Percentiles rank a stretch among this genome's conserved stretches.
Evolutionary conservation across 2,113 vertebrate species (phyloP).

Genomic region (Hemibagrus wyckioides): DNA sequence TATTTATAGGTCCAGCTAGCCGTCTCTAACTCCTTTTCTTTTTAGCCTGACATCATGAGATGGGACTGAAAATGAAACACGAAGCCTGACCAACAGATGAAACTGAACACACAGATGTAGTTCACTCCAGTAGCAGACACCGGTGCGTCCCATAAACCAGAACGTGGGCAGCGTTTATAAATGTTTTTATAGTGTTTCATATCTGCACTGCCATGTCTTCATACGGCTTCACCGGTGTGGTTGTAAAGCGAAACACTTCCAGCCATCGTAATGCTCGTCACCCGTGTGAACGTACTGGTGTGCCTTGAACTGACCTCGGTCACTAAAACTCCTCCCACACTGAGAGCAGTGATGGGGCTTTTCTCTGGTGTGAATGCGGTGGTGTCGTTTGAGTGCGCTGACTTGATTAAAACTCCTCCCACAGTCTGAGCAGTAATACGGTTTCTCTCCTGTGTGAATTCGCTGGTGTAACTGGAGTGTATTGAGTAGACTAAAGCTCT

Average conservation of each 20-base stretch:
- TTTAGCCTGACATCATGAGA: neutral
- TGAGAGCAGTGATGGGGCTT: neutral
- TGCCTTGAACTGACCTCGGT: neutral
- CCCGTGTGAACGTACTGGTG: neutral
- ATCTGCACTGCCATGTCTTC: neutral
- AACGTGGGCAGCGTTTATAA: neutral
- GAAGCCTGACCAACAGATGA: neutral
- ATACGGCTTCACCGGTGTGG: neutral
- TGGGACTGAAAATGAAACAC: neutral
- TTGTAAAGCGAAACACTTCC: neutral
- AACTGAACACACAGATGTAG: neutral
- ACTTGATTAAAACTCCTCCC: slow-evolving; percentile 3
- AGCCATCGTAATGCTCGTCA: neutral
- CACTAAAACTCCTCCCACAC: neutral
- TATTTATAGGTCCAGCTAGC: neutral
- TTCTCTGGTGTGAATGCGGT: neutral
- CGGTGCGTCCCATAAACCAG: neutral
- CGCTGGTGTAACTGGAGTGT: neutral
- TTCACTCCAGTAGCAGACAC: neutral
- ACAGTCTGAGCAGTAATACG: neutral
- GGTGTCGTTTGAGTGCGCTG: neutral
- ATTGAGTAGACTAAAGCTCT: neutral
- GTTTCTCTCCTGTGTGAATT: neutral
- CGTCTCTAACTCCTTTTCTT: neutral
- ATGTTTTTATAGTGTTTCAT: neutral